Evolutionary conservation across 2,888 invertebrate genomes (phyloP), one percentile per base, ranked within the genome.

Genomic region (Catocala fraxini): DNA sequence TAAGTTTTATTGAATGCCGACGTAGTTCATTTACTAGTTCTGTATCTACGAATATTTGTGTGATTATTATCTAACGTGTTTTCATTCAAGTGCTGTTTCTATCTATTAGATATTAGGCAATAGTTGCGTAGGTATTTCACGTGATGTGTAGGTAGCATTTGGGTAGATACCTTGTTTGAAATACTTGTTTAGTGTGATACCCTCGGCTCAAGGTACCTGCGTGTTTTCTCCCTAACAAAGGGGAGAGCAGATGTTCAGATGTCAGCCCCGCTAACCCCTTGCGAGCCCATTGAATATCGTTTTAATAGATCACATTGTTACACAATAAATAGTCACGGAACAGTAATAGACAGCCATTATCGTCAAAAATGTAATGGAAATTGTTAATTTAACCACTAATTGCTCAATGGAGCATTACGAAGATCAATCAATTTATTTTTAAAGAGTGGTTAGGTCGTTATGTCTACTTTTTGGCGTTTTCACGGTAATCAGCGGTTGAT

Each of bases 1-100:
- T 81, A 78, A 75, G 71, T 77, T 81, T 77, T 77, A 80, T 79
- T 80, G 79, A 76, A 77, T 70, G 64, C 59, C 59, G 62, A 56
- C 69, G 63, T 68, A 69, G 63, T 65, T 68, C 62, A 65, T 65
- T 77, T 69, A 59, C 66, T 68, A 55, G 68, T 35, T 55, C 7
- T 39, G 39, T 56, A 56, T 56, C 6, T 43, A 63, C 45, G 63
- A 46, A 58, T 48, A 46, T 64, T 67, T 62, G 51, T 64, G 0
- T 56, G 52, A 60, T 64, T 46, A 62, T 62, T 56, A 49, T 49
- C 56, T 42, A 48, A 48, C 47, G 41, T 41, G 11, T 48, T 56
- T 56, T 48, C 25, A 48, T 42, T 55, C 10, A 12, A 56, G 41
- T 41, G 48, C 49, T 39, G 35, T 39, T 0, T 9, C 6, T 39